Conservation (phyloP, 2,113 vertebrate genomes). For the Fulica atra region DNA sequence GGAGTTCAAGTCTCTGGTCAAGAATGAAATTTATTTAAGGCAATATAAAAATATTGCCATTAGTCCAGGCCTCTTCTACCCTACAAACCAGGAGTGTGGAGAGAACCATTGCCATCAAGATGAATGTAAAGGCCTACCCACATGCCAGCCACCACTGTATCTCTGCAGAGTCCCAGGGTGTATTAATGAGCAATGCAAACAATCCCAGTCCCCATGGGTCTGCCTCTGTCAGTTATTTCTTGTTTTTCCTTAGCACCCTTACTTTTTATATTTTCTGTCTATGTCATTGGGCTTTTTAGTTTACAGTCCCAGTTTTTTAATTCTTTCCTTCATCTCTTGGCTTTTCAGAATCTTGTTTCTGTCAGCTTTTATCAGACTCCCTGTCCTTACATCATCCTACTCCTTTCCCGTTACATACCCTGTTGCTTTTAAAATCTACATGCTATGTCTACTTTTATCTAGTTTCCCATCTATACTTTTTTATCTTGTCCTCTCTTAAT, state of each 20-base stretch:
- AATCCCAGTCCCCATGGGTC: background rate
- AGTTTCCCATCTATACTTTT: too few relatives aligned
- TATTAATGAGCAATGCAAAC: background rate
- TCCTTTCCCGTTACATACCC: too few relatives aligned
- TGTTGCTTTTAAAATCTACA: too few relatives aligned
- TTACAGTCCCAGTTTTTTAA: too few relatives aligned
- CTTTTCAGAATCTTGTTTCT: too few relatives aligned
- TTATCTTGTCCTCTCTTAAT: too few relatives aligned
- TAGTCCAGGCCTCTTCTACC: background rate
- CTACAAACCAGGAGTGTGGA: background rate
- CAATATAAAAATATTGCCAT: background rate
- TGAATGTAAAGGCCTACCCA: background rate
- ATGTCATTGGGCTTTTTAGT: background rate
- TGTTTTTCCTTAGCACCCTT: background rate
- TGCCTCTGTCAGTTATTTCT: background rate
- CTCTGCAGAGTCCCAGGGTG: background rate
- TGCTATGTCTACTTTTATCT: too few relatives aligned
- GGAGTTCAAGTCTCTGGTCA: background rate
- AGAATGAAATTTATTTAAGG: background rate
- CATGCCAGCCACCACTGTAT: background rate
- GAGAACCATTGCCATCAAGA: background rate
- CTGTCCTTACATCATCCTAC: too few relatives aligned
- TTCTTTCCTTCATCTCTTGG: too few relatives aligned
- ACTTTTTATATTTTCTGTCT: background rate
- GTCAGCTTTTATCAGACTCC: too few relatives aligned